Conservation (phyloP, 2,797 vertebrate species). For the Microtus obscurus region DNA sequence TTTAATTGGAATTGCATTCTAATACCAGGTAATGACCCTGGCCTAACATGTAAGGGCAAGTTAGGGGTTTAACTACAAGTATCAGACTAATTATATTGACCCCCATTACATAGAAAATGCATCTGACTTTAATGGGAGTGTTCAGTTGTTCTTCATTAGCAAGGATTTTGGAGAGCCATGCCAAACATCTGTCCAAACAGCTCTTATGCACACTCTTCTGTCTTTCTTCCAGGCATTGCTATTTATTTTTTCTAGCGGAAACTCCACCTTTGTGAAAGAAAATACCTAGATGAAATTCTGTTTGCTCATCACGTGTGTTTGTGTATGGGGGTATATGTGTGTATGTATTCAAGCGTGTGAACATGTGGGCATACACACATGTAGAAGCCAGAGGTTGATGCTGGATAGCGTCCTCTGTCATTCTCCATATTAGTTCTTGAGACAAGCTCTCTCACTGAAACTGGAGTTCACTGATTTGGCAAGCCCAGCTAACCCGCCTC, state of each 20-base stretch:
- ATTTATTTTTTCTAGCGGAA: constrained; percentile 48
- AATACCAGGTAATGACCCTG: constrained; percentile 33
- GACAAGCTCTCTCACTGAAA: background rate
- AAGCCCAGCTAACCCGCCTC: background rate
- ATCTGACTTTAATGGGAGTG: constrained; percentile 16
- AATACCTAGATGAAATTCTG: background rate
- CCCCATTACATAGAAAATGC: constrained; percentile 52
- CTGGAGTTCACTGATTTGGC: background rate
- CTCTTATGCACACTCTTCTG: background rate
- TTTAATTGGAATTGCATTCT: constrained; percentile 64
- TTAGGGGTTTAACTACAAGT: constrained; percentile 19
- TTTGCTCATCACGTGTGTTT: background rate
- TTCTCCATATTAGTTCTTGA: background rate
- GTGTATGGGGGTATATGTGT: background rate
- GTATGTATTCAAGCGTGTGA: background rate
- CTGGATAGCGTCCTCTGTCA: background rate
- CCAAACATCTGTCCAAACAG: background rate
- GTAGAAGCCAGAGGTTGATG: background rate
- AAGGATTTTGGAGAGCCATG: background rate
- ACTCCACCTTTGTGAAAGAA: constrained; percentile 29
- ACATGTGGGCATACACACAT: background rate
- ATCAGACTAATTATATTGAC: constrained; percentile 58
- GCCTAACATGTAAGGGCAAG: constrained; percentile 62
- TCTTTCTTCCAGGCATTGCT: background rate
- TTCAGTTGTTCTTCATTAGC: constrained; percentile 53